Percentiles rank a stretch among this genome's conserved stretches.
These are phyloP conservation scores for Coelopa pilipes DNA, from an alignment of 2,888 invertebrate genomes.

Conservation along the genomic window DNA sequence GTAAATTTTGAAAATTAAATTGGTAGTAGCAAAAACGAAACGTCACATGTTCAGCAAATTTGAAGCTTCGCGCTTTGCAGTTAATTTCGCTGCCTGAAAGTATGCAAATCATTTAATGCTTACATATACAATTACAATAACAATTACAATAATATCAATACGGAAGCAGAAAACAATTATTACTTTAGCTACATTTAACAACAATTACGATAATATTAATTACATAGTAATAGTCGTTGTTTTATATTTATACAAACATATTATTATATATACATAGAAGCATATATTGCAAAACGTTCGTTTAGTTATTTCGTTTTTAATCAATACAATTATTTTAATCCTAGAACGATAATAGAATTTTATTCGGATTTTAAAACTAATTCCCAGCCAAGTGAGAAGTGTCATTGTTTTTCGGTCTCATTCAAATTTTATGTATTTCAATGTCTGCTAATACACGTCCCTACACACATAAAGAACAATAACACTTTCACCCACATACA, in stretches of 20 bases:
- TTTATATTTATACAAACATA: constrained; percentile 25
- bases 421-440: no score
- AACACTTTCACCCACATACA: no score
- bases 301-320: no score
- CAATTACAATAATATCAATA: constrained; percentile 11
- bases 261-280: no score
- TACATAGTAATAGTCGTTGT: constrained; percentile 21
- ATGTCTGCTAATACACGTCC: no score
- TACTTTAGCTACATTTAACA: not conserved
- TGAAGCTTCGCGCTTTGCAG: constrained; percentile 12
- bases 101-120: constrained; percentile 19
- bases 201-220: constrained; percentile 7
- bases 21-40: constrained; percentile 1
- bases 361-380: no score
- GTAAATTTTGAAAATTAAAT: constrained; percentile 23
- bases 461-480: no score
- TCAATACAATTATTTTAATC: no score
- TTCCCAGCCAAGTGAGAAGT: no score
- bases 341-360: no score
- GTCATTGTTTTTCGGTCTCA: no score
- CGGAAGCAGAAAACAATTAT: constrained; percentile 1
- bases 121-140: constrained; percentile 10
- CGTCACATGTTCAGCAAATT: constrained; percentile 15
- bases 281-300: no score
- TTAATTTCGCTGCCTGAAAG: constrained; percentile 30